Conservation (phyloP, 2,113 vertebrate genomes). For the Triplophysa tibetana region DNA sequence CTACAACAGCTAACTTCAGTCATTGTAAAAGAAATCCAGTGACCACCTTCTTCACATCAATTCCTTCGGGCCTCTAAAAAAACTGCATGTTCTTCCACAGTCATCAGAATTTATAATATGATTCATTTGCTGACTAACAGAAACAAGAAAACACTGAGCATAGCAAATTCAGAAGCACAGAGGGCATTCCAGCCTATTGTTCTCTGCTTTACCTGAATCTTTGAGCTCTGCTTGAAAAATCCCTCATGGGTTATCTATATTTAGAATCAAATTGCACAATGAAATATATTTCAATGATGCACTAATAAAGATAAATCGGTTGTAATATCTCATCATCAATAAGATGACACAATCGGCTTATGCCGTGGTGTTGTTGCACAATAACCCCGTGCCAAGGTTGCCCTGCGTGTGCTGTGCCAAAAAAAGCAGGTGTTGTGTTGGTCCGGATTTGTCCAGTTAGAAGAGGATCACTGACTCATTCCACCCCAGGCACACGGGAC, state of each 20-base stretch:
- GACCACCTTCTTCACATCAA: conserved; percentile 22
- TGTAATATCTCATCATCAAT: neutral
- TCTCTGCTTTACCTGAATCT: neutral
- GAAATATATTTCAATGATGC: neutral
- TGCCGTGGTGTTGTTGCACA: neutral
- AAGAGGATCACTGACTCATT: conserved; percentile 48
- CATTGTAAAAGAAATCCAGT: conserved; percentile 28
- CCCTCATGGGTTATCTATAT: neutral
- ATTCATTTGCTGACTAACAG: conserved; percentile 54
- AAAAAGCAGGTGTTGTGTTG: conserved; percentile 46
- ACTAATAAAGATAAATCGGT: conserved; percentile 8
- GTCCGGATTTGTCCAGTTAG: conserved; percentile 58
- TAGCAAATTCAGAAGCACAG: conserved; percentile 41
- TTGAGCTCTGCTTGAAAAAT: conserved; percentile 35
- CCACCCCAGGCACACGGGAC: conserved; percentile 43
- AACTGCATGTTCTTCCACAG: conserved; percentile 25
- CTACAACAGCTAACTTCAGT: neutral
- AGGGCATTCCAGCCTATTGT: conserved; percentile 40
- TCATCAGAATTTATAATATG: conserved; percentile 56
- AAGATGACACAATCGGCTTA: neutral
- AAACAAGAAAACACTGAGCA: conserved; percentile 42
- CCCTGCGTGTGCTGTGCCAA: conserved; percentile 37
- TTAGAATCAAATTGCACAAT: neutral
- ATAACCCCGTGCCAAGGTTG: conserved; percentile 32
- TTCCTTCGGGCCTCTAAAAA: conserved; percentile 25